A percentile compares a stretch with the other conserved stretches of the same genome.
Conservation (phyloP, 2,797 vertebrate genomes). For the Hemitrygon akajei region DNA sequence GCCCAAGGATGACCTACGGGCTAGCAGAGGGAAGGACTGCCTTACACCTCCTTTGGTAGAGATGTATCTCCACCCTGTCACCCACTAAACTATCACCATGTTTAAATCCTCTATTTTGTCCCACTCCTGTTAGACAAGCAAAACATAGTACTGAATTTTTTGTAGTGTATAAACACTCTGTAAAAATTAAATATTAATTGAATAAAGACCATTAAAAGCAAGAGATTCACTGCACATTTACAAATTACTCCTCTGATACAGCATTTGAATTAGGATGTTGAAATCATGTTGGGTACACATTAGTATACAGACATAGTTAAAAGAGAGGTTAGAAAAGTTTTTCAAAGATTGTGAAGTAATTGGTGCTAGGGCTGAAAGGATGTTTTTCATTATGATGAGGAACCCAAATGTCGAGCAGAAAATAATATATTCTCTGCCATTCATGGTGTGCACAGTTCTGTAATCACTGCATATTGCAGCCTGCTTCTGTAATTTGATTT, state of each 20-base stretch:
- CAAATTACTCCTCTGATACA: background rate
- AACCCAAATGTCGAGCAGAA: background rate
- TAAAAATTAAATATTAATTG: constrained; percentile 6
- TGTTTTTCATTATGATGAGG: background rate
- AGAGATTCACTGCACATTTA: background rate
- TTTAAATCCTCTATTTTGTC: background rate
- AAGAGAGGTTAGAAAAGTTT: background rate
- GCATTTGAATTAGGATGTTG: background rate
- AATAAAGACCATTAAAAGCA: background rate
- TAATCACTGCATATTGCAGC: no score
- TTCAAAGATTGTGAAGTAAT: background rate
- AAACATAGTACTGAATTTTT: no score
- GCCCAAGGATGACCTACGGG: no score
- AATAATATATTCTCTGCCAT: no score
- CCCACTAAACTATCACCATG: no score
- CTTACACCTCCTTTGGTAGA: no score
- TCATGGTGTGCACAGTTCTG: no score
- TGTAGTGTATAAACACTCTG: background rate
- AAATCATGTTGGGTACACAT: background rate
- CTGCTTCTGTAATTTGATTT: no score
- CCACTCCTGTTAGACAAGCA: no score
- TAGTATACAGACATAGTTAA: background rate
- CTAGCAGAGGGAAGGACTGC: no score
- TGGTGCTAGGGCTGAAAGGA: background rate
- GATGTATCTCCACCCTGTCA: no score